These are phyloP conservation scores for Limenitis camilla DNA, from an alignment of 2,888 invertebrate genomes.

Conservation along the genomic window DNA sequence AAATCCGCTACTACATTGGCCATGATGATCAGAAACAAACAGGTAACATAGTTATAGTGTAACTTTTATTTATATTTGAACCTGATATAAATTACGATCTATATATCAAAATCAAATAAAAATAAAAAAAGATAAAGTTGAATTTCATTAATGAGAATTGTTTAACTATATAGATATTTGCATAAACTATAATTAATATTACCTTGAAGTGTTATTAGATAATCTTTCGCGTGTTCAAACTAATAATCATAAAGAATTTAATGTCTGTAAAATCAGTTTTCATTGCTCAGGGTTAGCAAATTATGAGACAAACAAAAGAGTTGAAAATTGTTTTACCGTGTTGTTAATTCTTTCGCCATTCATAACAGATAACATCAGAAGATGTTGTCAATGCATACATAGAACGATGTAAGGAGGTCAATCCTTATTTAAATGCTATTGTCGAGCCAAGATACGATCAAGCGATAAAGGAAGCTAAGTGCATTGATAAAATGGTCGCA, in stretches of 20 bases:
- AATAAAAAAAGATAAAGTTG: no score
- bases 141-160: no score
- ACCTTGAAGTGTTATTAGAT: no score
- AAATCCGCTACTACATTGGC: conserved; percentile 81
- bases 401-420: conserved; percentile 83
- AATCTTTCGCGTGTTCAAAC: no score
- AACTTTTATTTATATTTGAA: background rate
- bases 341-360: background rate
- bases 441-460: conserved; percentile 84
- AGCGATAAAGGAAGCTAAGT: conserved; percentile 83
- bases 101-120: background rate
- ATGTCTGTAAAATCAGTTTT: no score
- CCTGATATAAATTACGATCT: background rate
- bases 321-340: background rate
- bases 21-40: conserved; percentile 79
- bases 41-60: conserved; percentile 61
- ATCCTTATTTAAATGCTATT: conserved; percentile 79
- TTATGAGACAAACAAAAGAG: no score
- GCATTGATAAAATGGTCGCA: conserved; percentile 80
- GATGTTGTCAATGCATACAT: conserved; percentile 83
- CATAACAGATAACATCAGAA: conserved; percentile 78
- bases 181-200: no score
- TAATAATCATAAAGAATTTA: no score
- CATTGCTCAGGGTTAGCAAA: no score
- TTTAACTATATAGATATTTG: no score